Evolutionary conservation across 1,140 invertebrate species (phyloP).

Genomic region (Arctopsyche grandis): DNA sequence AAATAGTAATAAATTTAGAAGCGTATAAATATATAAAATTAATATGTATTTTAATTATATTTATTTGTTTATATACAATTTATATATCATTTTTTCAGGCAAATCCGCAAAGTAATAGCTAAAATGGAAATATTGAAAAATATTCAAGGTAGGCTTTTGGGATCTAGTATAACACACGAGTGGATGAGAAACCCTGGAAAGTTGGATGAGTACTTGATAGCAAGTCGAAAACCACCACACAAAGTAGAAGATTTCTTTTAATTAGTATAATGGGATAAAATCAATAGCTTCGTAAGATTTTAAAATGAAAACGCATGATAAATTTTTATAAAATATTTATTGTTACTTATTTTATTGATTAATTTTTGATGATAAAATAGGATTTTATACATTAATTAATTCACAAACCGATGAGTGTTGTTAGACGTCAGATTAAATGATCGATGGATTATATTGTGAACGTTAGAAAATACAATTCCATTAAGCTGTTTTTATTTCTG

Average conservation of each 20-base stretch:
- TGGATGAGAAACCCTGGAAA: conserved; percentile 32
- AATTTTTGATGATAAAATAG: too few relatives aligned
- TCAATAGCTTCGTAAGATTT: background rate
- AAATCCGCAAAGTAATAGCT: conserved; percentile 18
- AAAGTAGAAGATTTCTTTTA: conserved; percentile 31
- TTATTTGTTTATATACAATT: conserved; percentile 4
- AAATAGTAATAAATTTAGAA: background rate
- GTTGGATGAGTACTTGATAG: conserved; percentile 18
- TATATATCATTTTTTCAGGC: conserved; percentile 14
- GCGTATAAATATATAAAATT: background rate
- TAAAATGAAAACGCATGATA: background rate
- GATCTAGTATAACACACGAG: conserved; percentile 26
- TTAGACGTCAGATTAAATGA: too few relatives aligned
- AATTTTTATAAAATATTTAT: background rate
- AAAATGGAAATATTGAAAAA: conserved; percentile 43
- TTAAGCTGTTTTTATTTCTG: background rate
- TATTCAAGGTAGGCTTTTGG: conserved; percentile 37
- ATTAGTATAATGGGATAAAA: background rate
- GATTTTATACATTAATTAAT: too few relatives aligned
- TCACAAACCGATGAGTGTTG: too few relatives aligned
- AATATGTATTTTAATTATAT: background rate
- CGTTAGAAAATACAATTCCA: background rate
- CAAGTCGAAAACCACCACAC: background rate
- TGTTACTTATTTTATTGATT: too few relatives aligned
- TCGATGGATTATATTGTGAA: too few relatives aligned